phyloP scores from a whole-genome alignment of 2,888 invertebrate genomes.

The Diploptera punctata region DNA sequence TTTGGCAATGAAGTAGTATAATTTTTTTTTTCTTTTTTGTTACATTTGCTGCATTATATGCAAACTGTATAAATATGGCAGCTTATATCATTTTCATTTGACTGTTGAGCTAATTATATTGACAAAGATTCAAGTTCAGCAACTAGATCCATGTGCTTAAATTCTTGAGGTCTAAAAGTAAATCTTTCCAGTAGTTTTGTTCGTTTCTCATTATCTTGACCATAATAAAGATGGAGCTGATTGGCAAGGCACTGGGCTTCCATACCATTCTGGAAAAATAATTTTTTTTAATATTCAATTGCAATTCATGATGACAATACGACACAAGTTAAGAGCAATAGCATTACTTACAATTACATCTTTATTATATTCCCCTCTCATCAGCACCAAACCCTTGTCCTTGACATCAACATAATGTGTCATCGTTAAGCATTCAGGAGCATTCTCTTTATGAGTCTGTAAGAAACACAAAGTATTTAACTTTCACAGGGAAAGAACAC shows the following conservation, averaged over 20 bases:
- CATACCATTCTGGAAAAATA: constrained; percentile 59
- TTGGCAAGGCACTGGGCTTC: constrained; percentile 89
- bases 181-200: constrained; percentile 70
- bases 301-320: too few species aligned
- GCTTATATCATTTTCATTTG: too few species aligned
- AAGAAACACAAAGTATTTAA: too few species aligned
- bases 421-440: constrained; percentile 84
- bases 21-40: too few species aligned
- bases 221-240: constrained; percentile 85
- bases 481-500: too few species aligned
- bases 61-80: too few species aligned
- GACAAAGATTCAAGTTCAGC: constrained; percentile 70
- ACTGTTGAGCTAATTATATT: too few species aligned
- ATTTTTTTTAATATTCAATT: not conserved
- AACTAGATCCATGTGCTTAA: constrained; percentile 84
- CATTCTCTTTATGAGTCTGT: constrained; percentile 84
- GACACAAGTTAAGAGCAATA: too few species aligned
- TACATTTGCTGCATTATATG: too few species aligned
- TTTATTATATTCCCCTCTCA: constrained; percentile 86
- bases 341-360: constrained; percentile 63
- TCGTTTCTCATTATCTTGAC: constrained; percentile 67
- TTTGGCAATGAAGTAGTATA: too few species aligned
- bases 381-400: constrained; percentile 76
- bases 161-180: constrained; percentile 72
- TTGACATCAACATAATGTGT: constrained; percentile 78